These are phyloP conservation scores for Poeciliopsis turneri DNA, from an alignment of 2,797 vertebrate genomes.

Conservation along the genomic window DNA sequence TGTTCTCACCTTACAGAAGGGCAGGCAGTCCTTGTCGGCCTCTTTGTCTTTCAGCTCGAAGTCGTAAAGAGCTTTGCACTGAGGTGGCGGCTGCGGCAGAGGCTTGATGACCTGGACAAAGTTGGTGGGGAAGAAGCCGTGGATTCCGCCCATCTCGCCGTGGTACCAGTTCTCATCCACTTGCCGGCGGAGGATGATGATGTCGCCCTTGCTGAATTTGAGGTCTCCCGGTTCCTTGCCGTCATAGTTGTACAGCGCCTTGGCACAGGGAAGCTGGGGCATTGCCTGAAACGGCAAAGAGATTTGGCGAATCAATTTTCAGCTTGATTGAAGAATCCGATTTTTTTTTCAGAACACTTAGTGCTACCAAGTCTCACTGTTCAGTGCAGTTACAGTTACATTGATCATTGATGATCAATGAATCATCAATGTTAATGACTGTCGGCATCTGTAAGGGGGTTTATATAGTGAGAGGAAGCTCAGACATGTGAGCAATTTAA, in stretches of 20 bases:
- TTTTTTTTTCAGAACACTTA: no score
- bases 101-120: conserved; percentile 99
- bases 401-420: no score
- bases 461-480: not conserved
- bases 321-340: not conserved
- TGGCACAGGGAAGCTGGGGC: conserved; percentile 97
- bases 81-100: conserved; percentile 95
- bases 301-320: not conserved
- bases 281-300: conserved; percentile 81
- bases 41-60: conserved; percentile 99
- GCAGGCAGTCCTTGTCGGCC: conserved; percentile 98
- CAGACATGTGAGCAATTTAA: not conserved
- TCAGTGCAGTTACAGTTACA: not conserved
- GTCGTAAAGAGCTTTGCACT: conserved; percentile 99
- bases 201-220: conserved; percentile 96
- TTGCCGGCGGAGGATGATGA: conserved; percentile 96
- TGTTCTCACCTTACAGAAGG: conserved; percentile 91
- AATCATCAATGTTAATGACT: not conserved
- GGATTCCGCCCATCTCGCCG: conserved; percentile 93
- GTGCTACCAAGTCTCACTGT: no score
- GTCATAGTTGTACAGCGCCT: conserved; percentile 98
- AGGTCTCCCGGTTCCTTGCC: conserved; percentile 98
- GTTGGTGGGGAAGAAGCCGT: conserved; percentile 98
- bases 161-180: conserved; percentile 99
- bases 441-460: not conserved